Percentiles rank a stretch among this genome's conserved stretches.
Evolutionary conservation across 1,140 invertebrate genomes (phyloP).

Genomic region (Kradibia gibbosae): DNA sequence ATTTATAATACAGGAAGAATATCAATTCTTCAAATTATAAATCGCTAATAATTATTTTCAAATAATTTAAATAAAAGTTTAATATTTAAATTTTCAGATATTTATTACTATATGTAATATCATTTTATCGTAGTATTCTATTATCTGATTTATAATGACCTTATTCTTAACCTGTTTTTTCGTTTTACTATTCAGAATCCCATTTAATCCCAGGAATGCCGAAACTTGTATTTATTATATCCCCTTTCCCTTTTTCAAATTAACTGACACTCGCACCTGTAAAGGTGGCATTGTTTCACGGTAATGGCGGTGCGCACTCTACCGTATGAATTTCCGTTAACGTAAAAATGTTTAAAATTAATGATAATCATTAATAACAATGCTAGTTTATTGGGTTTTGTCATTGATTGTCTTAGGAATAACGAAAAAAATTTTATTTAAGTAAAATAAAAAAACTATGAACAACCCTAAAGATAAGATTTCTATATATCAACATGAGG

Average conservation of each 20-base stretch:
- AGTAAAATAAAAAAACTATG: constrained; percentile 27
- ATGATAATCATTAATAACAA: too few relatives aligned
- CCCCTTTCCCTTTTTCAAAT: neutral
- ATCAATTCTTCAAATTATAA: neutral
- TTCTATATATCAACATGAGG: constrained; percentile 20
- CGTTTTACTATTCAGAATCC: too few relatives aligned
- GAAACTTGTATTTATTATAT: too few relatives aligned
- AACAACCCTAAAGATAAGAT: constrained; percentile 34
- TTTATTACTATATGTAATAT: too few relatives aligned
- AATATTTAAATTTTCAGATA: neutral
- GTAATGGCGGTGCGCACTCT: constrained; percentile 26
- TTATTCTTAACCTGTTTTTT: too few relatives aligned
- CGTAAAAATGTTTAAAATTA: too few relatives aligned
- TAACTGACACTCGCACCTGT: neutral
- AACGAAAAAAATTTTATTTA: too few relatives aligned
- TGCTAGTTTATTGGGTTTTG: too few relatives aligned
- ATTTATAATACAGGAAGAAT: neutral
- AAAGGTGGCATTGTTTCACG: constrained; percentile 6
- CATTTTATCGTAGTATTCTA: too few relatives aligned
- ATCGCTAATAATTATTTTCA: neutral
- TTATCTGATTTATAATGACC: too few relatives aligned
- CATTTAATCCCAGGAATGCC: too few relatives aligned
- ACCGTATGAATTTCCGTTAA: constrained; percentile 6
- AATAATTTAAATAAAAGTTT: neutral
- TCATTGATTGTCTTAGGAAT: too few relatives aligned